Percentiles rank a stretch among this genome's conserved stretches.
Evolutionary conservation across 2,797 vertebrate genomes (phyloP).

Genomic region (Pangasius sanitwongsei): DNA sequence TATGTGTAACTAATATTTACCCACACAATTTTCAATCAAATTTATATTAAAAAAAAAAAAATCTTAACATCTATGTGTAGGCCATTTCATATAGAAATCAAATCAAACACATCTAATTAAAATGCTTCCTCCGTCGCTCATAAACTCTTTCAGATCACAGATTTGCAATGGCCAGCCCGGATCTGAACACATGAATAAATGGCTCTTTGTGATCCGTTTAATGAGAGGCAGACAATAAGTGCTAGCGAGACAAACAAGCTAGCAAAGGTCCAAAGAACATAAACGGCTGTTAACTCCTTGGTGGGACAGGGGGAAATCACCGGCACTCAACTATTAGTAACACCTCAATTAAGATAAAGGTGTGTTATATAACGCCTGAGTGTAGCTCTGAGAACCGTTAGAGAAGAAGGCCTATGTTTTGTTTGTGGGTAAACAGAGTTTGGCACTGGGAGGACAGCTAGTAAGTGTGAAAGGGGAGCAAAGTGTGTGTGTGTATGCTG

Average conservation of each 20-base stretch:
- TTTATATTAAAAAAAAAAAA: not conserved
- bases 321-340: slow-evolving; percentile 10
- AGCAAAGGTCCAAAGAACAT: slow-evolving; percentile 26
- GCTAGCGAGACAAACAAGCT: slow-evolving; percentile 55
- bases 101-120: slow-evolving; percentile 5
- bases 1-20: not conserved
- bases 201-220: slow-evolving; percentile 65
- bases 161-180: not conserved
- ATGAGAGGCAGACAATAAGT: slow-evolving; percentile 68
- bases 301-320: slow-evolving; percentile 7
- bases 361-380: slow-evolving; percentile 26
- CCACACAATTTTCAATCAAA: not conserved
- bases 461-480: not conserved
- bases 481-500: not conserved
- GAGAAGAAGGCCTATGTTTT: slow-evolving; percentile 11
- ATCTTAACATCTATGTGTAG: not conserved
- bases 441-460: slow-evolving; percentile 8
- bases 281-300: slow-evolving; percentile 32
- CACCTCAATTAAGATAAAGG: slow-evolving; percentile 36
- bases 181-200: slow-evolving; percentile 54
- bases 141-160: slow-evolving; percentile 23
- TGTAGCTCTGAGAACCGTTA: not conserved
- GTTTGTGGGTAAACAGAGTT: slow-evolving; percentile 29
- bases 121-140: slow-evolving; percentile 8
- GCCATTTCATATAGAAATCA: not conserved